Conservation (phyloP, 2,888 invertebrate species). For the Andricus quercusramuli region DNA sequence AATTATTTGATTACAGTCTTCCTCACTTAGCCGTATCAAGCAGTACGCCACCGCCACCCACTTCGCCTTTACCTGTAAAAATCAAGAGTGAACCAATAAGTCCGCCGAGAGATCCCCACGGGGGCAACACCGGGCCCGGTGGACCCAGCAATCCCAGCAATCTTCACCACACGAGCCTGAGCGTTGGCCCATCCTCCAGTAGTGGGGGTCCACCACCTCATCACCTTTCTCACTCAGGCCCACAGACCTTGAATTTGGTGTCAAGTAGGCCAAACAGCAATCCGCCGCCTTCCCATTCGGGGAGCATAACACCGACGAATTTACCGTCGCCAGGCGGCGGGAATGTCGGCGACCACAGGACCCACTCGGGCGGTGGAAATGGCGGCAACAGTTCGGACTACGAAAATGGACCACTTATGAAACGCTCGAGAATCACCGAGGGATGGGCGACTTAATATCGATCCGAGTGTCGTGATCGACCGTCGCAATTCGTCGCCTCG, state of each 20-base stretch:
- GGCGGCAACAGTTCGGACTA: conserved; percentile 81
- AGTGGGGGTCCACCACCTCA: conserved; percentile 70
- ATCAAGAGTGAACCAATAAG: conserved; percentile 98
- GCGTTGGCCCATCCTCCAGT: conserved; percentile 73
- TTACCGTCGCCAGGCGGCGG: conserved; percentile 82
- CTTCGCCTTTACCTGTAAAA: conserved; percentile 90
- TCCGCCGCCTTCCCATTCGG: conserved; percentile 79
- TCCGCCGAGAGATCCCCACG: conserved; percentile 91
- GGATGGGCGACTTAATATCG: conserved; percentile 92
- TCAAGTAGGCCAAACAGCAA: conserved; percentile 75
- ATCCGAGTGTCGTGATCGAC: conserved; percentile 22
- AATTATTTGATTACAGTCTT: conserved; percentile 80
- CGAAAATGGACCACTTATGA: conserved; percentile 85
- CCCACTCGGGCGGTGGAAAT: conserved; percentile 80
- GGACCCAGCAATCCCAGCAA: conserved; percentile 79
- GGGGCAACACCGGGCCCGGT: conserved; percentile 72
- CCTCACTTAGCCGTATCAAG: conserved; percentile 89
- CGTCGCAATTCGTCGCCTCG: conserved; percentile 51
- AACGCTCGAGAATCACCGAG: conserved; percentile 92
- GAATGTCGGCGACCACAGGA: conserved; percentile 79
- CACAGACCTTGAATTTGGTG: conserved; percentile 73
- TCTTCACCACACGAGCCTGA: conserved; percentile 77
- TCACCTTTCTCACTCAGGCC: conserved; percentile 70
- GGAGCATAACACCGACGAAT: conserved; percentile 91
- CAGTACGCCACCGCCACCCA: conserved; percentile 88